Percentiles rank a stretch among this genome's conserved stretches.
Conservation (phyloP, 2,888 invertebrate species). For the Ephialtes manifestator region DNA sequence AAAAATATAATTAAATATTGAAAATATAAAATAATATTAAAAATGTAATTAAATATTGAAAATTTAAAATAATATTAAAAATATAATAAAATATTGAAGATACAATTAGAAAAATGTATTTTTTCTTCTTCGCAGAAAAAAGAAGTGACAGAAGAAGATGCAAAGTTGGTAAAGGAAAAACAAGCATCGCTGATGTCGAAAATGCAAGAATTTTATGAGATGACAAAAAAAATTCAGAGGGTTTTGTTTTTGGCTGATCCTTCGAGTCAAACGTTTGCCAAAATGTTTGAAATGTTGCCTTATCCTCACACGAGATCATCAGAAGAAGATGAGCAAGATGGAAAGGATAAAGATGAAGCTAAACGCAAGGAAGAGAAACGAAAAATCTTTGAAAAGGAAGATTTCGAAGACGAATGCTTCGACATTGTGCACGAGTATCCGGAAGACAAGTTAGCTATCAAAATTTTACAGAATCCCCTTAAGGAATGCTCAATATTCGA, state of each 20-base stretch:
- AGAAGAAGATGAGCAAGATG: slow-evolving; percentile 19
- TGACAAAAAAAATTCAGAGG: slow-evolving; percentile 88
- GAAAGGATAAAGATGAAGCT: slow-evolving; percentile 15
- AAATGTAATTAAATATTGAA: background rate
- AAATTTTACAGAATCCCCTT: background rate
- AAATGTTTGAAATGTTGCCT: slow-evolving; percentile 78
- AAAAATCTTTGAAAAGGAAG: slow-evolving; percentile 12
- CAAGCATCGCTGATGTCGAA: slow-evolving; percentile 88
- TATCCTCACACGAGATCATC: slow-evolving; percentile 71
- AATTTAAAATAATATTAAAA: too few species aligned
- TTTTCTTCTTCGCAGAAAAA: slow-evolving; percentile 86
- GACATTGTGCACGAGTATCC: slow-evolving; percentile 80
- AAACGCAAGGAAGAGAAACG: slow-evolving; percentile 23
- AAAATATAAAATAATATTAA: background rate
- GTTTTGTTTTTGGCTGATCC: slow-evolving; percentile 86
- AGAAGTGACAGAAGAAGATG: slow-evolving; percentile 88
- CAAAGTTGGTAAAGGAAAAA: slow-evolving; percentile 87
- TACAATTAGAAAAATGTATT: background rate
- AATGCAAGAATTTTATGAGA: slow-evolving; percentile 88
- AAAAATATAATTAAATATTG: background rate
- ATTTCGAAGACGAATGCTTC: slow-evolving; percentile 73
- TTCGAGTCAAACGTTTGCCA: slow-evolving; percentile 79
- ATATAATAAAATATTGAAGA: too few species aligned
- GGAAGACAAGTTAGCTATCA: slow-evolving; percentile 80
- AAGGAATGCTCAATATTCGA: slow-evolving; percentile 1